These are phyloP conservation scores for Esox masquinongy DNA, from an alignment of 2,797 vertebrate genomes.

Conservation along the genomic window DNA sequence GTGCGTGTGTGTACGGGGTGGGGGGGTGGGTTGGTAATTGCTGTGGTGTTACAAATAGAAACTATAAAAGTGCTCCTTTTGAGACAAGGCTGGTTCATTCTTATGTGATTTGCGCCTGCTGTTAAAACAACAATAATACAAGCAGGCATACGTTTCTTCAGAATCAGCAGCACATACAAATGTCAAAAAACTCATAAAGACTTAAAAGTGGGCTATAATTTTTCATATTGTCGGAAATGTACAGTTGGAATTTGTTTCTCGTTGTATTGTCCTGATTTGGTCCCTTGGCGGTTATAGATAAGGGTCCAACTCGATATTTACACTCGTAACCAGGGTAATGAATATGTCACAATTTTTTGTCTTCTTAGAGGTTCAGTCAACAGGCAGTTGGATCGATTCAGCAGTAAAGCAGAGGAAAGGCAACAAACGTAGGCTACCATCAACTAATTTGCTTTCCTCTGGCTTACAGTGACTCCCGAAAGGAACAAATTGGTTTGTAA, in stretches of 20 bases:
- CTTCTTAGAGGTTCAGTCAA: slow-evolving; percentile 11
- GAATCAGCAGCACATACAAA: slow-evolving; percentile 23
- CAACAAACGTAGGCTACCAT: slow-evolving; percentile 20
- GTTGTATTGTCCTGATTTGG: slow-evolving; percentile 45
- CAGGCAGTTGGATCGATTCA: slow-evolving; percentile 26
- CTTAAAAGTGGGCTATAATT: slow-evolving; percentile 12
- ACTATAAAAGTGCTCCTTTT: slow-evolving; percentile 40
- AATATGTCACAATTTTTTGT: slow-evolving; percentile 54
- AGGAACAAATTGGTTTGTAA: slow-evolving; percentile 14
- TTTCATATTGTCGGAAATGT: slow-evolving; percentile 37
- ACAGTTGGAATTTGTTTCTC: slow-evolving; percentile 28
- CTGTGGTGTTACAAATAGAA: slow-evolving; percentile 7
- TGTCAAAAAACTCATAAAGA: slow-evolving; percentile 26
- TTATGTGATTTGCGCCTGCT: slow-evolving; percentile 8
- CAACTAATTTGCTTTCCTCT: slow-evolving; percentile 14
- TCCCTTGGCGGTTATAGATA: slow-evolving; percentile 59
- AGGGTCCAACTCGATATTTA: slow-evolving; percentile 62
- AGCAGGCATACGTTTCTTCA: slow-evolving; percentile 19
- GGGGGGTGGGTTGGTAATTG: background rate
- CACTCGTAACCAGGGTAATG: slow-evolving; percentile 58
- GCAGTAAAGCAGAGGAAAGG: slow-evolving; percentile 23
- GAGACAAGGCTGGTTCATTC: slow-evolving; percentile 15
- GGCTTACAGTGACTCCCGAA: slow-evolving; percentile 11
- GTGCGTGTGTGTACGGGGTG: background rate
- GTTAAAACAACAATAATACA: slow-evolving; percentile 32